Base-by-base conservation (phyloP, 2,113 vertebrate genomes). In the Dascyllus trimaculatus region DNA sequence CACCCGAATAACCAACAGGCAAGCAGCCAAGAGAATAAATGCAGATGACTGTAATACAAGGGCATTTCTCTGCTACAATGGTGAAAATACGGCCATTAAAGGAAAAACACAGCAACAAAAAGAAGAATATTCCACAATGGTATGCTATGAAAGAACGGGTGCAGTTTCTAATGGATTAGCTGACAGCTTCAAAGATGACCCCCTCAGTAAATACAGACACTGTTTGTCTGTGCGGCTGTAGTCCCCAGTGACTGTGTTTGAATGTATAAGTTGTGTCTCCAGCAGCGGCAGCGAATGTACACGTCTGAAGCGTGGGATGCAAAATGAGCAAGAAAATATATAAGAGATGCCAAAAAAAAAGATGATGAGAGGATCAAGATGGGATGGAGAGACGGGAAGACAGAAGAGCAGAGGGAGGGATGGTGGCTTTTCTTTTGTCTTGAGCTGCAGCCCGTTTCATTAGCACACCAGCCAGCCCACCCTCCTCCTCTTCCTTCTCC, bases 381-480 rank as follows among this genome's bases (percentile, higher is more conserved):
- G 71, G 57, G 69, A 84, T 82, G 65, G 78, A 83, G 62, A 53
- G 45, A 66, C 40, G 58, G 51, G 77, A 52, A 24, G 59, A 73
- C 75, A 35, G 80, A 53, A 56, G 75, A 38, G 66, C 60, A 48
- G 61, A 69, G 53, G 71, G 81, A 80, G 64, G 62, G 71, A 80
- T 63, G 79, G 73, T 59, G 79, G 79, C 75, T 77, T 88, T 88
- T 91, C 90, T 91, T 93, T 93, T 93, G 91, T 93, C 92, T 92
- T 83, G 75, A 81, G 84, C 82, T 81, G 80, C 86, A 84, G 88
- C 79, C 85, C 80, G 86, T 91, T 93, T 93, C 93, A 93, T 94
- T 92, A 93, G 85, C 90, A 85, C 90, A 90, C 77, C 91, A 92
- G 83, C 87, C 85, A 84, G 52, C 69, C 59, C 67, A 60, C 78